Base-by-base conservation (phyloP, 1,140 invertebrate species). In the Pseudomyrmex cubaensis region DNA sequence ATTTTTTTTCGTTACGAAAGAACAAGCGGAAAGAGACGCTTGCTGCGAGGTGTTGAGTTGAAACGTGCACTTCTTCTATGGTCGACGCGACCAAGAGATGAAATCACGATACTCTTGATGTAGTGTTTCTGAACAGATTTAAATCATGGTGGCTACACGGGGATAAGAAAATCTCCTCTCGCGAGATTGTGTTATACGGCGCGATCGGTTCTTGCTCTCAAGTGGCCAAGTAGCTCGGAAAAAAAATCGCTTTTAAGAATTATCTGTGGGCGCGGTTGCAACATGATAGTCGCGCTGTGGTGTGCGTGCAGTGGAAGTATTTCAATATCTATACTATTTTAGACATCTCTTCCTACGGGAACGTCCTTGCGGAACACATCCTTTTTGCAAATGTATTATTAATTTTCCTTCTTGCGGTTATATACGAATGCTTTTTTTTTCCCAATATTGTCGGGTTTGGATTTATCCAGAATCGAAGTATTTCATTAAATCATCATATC, bases 171-270 rank as follows among this genome's bases (percentile, higher is more conserved):
- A 74, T 82, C 56, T 54, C 48, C 46, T 63, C 48, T 56, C 52
- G 56, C 48, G 3, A 48, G n/a, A 66, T 62, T 62, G 12, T 17
- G n/a, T 35, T 20, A 52, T 70, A 59, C 44, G 22, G 50, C 4
- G 13, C 84, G 46, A 82, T 82, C 25, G 44, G 22, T 75, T 74
- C 83, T 75, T 87, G 44, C 44, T 70, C 57, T 73, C 67, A 5
- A 64, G 59, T 69, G 72, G 56, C 2, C 82, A 50, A 46, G 66
- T 25, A 10, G 52, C 13, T 9, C n/a, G 5, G 48, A 64, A 66
- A 89, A 89, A 89, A 89, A 89, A 89, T 84, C 46, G 50, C 62
- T 80, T 89, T 87, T 89, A 89, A 89, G 85, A 89, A 89, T 89
- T 61, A 89, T 89, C 87, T 83, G 87, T 89, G 77, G 87, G 59